phyloP scores from a whole-genome alignment of 1,140 invertebrate genomes.

The Drosophila rufa region DNA sequence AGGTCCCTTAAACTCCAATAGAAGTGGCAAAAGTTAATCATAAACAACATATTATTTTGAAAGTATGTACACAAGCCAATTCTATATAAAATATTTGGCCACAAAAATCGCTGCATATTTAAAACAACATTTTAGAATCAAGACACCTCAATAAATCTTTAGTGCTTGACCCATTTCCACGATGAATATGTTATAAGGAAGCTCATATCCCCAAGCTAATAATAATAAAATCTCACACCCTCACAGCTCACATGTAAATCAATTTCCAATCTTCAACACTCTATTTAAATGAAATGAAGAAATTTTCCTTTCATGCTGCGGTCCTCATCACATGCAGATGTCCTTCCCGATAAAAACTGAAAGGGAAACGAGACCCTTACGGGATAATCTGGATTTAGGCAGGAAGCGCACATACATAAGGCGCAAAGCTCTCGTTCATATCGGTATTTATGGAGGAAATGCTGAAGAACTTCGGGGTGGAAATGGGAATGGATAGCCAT shows the following conservation, averaged over 20 bases:
- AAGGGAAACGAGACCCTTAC: conserved; percentile 14
- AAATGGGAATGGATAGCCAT: conserved; percentile 33
- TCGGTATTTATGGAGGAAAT: conserved; percentile 43
- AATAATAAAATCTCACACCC: conserved; percentile 5
- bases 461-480: conserved; percentile 19
- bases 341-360: conserved; percentile 29
- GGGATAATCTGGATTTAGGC: conserved; percentile 35
- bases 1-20: neutral
- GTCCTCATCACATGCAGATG: conserved; percentile 16
- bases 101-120: no score
- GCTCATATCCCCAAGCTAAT: neutral
- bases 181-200: neutral
- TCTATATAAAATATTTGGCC: no score
- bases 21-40: neutral
- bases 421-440: conserved; percentile 39
- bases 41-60: no score
- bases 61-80: no score
- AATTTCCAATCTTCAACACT: conserved; percentile 19
- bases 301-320: conserved; percentile 12
- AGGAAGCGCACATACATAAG: conserved; percentile 40
- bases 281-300: conserved; percentile 25
- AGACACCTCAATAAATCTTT: neutral
- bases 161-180: neutral
- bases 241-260: conserved; percentile 1
- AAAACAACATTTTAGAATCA: neutral